Base-by-base conservation (phyloP, 2,888 invertebrate genomes). In the Mythimna impura region DNA sequence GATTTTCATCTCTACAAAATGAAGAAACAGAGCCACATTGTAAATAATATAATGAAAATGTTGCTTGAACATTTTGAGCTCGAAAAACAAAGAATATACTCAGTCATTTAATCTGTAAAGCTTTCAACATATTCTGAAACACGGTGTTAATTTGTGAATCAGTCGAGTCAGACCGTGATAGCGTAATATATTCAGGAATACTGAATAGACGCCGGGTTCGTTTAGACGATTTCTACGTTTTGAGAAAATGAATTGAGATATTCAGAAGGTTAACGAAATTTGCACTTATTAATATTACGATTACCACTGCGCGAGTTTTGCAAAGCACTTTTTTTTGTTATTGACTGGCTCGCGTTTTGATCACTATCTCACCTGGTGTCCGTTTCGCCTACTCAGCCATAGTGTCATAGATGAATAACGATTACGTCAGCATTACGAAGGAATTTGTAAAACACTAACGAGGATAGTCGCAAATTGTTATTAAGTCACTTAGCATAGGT, bases 161-260 rank as follows among this genome's bases (percentile, higher is more conserved):
- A 52, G 50, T 58, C 63, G 40, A 78, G 63, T 50, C 52, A 30
- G 34, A 43, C 64, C 14, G 52, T 30, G 63, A 73, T 75, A 67
- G 25, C 76, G 20, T 85, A 64, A 75, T 86, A 34, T 82, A 82
- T 86, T 83, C 84, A 66, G 76, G 47, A 84, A 81, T 84, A 78
- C 68, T 66, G 36, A 81, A 69, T 61, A 67, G 47, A 34, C 25
- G 25, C 43, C 14, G 62, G 50, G 54, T 60, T 67, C 47, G 50
- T 67, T 79, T 62, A 14, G 54, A 14, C 30, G 54, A 79, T 62
- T 62, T 57, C 58, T 58, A 55, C 58, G 22, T 65, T 81, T 61
- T 54, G 30, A 36, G 40, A 25, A 30, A 34, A 22, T 8, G 14
- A 52, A 22, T n/a, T n/a, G 9, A 12, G n/a, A 47, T 8, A n/a